phyloP scores from a whole-genome alignment of 2,888 invertebrate species.

The Pharmacophagus antenor region DNA sequence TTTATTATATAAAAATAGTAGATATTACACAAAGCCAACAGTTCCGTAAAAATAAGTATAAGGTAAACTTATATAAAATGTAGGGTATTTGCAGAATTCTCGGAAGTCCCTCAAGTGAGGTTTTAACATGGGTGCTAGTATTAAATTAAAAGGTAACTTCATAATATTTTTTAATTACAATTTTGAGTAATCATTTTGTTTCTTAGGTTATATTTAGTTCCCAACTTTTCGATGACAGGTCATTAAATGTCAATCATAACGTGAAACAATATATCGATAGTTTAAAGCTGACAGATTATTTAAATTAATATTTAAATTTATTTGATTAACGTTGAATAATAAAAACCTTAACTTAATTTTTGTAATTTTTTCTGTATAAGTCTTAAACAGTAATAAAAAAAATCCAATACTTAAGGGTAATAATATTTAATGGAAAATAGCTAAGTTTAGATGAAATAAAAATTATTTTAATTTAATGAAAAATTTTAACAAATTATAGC shows the following conservation, averaged over 20 bases:
- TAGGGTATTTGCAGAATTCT: conserved; percentile 52
- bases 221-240: conserved; percentile 3
- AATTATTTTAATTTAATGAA: too few relatives aligned
- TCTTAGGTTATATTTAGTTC: conserved; percentile 6
- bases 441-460: too few relatives aligned
- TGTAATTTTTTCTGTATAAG: too few relatives aligned
- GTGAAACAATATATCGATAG: not conserved
- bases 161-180: conserved; percentile 36
- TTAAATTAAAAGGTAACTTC: conserved; percentile 59
- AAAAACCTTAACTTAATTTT: too few relatives aligned
- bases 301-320: not conserved
- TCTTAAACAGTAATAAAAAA: too few relatives aligned
- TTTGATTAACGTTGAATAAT: too few relatives aligned
- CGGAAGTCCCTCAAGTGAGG: conserved; percentile 50
- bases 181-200: not conserved
- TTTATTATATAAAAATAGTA: not conserved
- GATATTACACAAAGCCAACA: conserved; percentile 56
- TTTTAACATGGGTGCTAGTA: conserved; percentile 55
- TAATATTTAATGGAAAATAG: too few relatives aligned
- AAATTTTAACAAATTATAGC: too few relatives aligned
- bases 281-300: not conserved
- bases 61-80: conserved; percentile 49
- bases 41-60: conserved; percentile 57
- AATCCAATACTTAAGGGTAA: too few relatives aligned
- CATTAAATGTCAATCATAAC: not conserved